phyloP scores from a whole-genome alignment of 2,888 invertebrate genomes.

The Rapana venosa region DNA sequence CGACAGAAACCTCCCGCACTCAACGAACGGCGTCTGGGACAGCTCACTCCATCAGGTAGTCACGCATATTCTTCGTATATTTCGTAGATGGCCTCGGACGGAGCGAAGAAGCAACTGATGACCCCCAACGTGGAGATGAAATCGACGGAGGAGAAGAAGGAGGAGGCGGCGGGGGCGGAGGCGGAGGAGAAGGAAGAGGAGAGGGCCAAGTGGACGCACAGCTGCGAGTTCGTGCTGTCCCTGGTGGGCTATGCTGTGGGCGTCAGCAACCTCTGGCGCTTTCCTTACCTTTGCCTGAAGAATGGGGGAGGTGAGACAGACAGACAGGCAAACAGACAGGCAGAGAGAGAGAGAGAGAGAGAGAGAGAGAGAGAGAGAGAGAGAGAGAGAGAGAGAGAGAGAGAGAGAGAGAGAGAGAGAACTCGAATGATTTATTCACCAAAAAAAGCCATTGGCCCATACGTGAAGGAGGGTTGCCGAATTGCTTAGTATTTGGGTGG shows the following conservation, averaged over 20 bases:
- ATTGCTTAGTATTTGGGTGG: too few species aligned
- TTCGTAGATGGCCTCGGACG: background rate
- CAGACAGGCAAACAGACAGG: too few species aligned
- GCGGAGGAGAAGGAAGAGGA: conserved; percentile 89
- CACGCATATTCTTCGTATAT: background rate
- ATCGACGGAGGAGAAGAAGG: background rate
- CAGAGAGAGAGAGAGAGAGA: background rate
- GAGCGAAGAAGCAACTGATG: background rate
- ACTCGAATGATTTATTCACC: too few species aligned
- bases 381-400: background rate
- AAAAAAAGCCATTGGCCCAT: too few species aligned
- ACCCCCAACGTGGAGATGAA: background rate
- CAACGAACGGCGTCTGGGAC: background rate
- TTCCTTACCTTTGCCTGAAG: conserved; percentile 63
- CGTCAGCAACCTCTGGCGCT: conserved; percentile 65
- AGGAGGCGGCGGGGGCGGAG: conserved; percentile 80
- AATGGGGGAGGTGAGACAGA: conserved; percentile 62
- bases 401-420: too few species aligned
- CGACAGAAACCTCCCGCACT: too few species aligned
- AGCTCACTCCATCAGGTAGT: background rate
- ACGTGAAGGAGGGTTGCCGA: too few species aligned
- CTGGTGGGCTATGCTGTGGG: conserved; percentile 66
- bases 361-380: background rate
- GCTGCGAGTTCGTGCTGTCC: conserved; percentile 62
- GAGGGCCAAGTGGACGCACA: conserved; percentile 82